Base-by-base conservation (phyloP, 2,797 vertebrate species). In the Bradypodion pumilum region DNA sequence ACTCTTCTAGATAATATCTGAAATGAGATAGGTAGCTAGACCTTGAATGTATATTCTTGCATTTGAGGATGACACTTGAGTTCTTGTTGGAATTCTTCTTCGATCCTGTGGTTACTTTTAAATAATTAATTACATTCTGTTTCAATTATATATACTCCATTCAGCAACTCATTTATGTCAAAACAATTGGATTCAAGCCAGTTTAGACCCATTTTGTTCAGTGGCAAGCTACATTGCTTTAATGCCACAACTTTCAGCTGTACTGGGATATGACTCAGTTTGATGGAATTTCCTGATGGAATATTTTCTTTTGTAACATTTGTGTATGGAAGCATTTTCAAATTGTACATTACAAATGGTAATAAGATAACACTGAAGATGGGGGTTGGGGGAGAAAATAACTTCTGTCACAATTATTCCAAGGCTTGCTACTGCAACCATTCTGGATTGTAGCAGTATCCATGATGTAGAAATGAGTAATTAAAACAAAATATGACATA, bases 41-140 rank as follows among this genome's bases (percentile, higher is more conserved):
- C 42, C 68, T 92, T 46, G 16, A 80, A 81, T 25, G 29, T 32
- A 0, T 59, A 5, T 62, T 82, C 74, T 40, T 49, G 5, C 15
- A 3, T 65, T 56, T 65, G 7, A 65, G 35, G 32, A 2, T 80
- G 35, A 62, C 29, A 35, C 40, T 78, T 80, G 35, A 73, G 80
- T 89, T 85, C 0, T 0, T n/a, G 32, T 9, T 70, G 46, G 62
- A 69, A 88, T 91, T 86, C 1, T 8, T 27, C 7, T 2, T 0
- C 10, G 80, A 59, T 85, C 84, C 83, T 84, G 65, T 40, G 15
- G 70, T 87, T 90, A 88, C 10, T 27, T 90, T 80, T 78, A 52
- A 90, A 49, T 72, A 85, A 60, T 87, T 88, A 78, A 82, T 77
- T 66, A 85, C 85, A 80, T 88, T 91, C 32, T 40, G 35, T 87